These are phyloP conservation scores for Morinoia aosen DNA, from an alignment of 2,888 invertebrate species.

Conservation along the genomic window DNA sequence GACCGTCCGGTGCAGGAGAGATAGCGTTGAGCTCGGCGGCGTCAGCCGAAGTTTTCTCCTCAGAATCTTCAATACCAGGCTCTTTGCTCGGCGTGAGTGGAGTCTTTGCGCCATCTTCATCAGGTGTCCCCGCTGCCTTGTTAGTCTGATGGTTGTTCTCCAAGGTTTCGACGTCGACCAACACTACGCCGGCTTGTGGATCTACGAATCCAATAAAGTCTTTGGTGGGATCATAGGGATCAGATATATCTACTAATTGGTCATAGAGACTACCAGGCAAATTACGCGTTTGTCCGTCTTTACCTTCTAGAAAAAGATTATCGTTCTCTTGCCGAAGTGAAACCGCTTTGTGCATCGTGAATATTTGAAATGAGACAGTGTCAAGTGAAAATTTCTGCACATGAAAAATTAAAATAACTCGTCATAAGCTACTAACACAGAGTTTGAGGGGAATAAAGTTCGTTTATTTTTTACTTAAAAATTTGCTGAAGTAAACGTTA, in stretches of 20 bases:
- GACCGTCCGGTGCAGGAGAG: neutral
- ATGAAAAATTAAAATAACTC: neutral
- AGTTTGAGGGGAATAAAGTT: neutral
- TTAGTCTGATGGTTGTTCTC: neutral
- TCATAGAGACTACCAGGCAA: neutral
- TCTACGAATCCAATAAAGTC: conserved; percentile 46
- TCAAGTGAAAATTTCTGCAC: neutral
- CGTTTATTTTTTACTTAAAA: neutral
- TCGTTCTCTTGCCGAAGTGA: neutral
- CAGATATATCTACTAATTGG: neutral
- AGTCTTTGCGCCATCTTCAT: no score
- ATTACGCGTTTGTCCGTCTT: neutral
- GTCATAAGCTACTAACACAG: neutral
- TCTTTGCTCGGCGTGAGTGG: no score
- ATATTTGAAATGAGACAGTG: neutral
- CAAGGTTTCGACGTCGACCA: conserved; percentile 7
- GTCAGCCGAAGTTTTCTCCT: no score
- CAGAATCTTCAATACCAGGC: no score
- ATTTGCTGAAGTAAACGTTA: neutral
- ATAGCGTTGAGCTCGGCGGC: no score
- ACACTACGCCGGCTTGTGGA: neutral
- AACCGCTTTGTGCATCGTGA: neutral
- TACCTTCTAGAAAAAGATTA: neutral
- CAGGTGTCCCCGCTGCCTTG: neutral
- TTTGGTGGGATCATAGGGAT: conserved; percentile 7